phyloP scores from a whole-genome alignment of 2,888 invertebrate species.

The Minunthozetes semirufus region DNA sequence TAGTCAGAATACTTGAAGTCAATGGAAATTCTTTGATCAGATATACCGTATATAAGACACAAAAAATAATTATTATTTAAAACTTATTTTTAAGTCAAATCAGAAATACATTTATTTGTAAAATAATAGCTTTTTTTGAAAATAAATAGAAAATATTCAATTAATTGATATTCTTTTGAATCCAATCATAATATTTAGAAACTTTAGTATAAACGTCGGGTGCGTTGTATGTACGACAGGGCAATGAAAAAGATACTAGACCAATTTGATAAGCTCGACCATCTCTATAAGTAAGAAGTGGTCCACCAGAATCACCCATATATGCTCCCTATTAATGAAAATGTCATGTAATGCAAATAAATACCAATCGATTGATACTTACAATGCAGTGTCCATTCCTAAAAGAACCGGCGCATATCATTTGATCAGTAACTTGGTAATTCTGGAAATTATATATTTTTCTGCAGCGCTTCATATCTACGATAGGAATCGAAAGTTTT shows the following conservation, averaged over 20 bases:
- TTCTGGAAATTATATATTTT: conserved; percentile 21
- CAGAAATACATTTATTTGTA: no score
- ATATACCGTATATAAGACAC: no score
- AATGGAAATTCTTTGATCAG: no score
- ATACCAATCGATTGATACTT: not conserved
- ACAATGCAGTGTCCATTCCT: conserved; percentile 34
- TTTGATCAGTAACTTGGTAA: conserved; percentile 28
- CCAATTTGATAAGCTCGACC: conserved; percentile 33
- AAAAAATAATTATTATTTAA: no score
- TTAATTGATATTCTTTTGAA: not conserved
- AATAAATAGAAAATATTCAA: not conserved
- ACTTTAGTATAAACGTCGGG: conserved; percentile 34
- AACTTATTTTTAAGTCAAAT: no score
- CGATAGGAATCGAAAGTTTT: conserved; percentile 29
- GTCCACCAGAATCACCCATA: conserved; percentile 34
- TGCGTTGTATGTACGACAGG: conserved; percentile 25
- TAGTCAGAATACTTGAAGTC: no score
- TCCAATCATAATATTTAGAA: conserved; percentile 29
- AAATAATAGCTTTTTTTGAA: no score
- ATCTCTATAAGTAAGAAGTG: conserved; percentile 20
- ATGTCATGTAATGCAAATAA: not conserved
- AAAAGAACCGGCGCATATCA: conserved; percentile 34
- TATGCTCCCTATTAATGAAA: conserved; percentile 27
- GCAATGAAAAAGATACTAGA: conserved; percentile 34
- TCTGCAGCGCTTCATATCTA: conserved; percentile 16